These are phyloP conservation scores for Premnoplex brunnescens DNA, from an alignment of 2,797 vertebrate species.

Conservation along the genomic window DNA sequence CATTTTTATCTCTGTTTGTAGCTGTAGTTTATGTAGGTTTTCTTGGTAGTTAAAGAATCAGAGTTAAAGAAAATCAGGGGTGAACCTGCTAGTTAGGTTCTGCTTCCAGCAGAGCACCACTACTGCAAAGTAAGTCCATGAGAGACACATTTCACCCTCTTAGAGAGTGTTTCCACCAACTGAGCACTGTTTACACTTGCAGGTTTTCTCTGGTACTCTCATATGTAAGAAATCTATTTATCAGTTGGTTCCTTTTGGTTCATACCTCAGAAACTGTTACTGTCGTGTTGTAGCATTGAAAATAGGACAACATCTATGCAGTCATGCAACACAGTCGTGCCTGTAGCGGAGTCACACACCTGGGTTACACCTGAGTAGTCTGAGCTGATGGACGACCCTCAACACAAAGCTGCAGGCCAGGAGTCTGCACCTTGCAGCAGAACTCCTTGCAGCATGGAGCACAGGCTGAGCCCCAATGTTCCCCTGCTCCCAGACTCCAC, in stretches of 20 bases:
- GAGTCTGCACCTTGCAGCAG: neutral
- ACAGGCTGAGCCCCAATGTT: neutral
- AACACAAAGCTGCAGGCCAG: neutral
- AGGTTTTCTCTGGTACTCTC: neutral
- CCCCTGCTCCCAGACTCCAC: neutral
- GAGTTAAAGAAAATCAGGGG: neutral
- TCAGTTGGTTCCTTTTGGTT: neutral
- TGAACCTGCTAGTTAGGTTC: neutral
- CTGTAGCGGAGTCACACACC: fast-evolving
- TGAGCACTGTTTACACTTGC: neutral
- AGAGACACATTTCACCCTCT: neutral
- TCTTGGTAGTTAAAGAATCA: neutral
- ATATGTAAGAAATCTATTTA: neutral
- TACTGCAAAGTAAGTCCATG: neutral
- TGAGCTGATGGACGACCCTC: neutral
- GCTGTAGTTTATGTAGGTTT: neutral
- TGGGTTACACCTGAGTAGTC: neutral
- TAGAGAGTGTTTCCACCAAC: neutral
- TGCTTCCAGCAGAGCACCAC: neutral
- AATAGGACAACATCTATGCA: neutral
- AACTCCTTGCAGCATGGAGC: neutral
- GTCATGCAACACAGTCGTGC: fast-evolving
- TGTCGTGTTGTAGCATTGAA: neutral
- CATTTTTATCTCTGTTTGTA: neutral
- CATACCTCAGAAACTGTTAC: neutral